Evolutionary conservation across 2,888 invertebrate genomes (phyloP), one percentile per base, ranked within the genome.

Genomic region (Lomographa bimaculata): DNA sequence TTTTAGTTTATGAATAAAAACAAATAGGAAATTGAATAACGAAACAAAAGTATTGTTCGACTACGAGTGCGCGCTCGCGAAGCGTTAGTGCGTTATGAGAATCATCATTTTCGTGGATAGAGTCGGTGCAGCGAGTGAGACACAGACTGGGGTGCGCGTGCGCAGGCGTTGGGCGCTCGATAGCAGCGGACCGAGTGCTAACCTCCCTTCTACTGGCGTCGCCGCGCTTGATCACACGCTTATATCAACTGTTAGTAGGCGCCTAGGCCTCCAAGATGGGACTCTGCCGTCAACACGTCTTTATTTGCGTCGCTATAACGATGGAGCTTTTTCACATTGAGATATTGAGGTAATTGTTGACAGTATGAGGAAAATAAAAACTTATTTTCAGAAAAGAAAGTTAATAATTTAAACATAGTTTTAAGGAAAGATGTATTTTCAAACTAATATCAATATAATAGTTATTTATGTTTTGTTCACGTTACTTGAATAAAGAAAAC

Each of bases 131-230:
- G 52, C 56, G 57, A 35, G 52, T 61, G 62, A 67, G 25, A 61
- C 65, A 49, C 49, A 44, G 60, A 65, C 49, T 54, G 65, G 46
- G 60, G 34, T 65, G 71, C 76, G 76, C 79, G 64, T 67, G 74
- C 76, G 74, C 77, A 63, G 64, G 71, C 76, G 73, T 72, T 65
- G 68, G 65, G 58, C 2, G 4, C 3, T 14, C 3, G 14, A 60
- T 54, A 60, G 56, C 67, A 60, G 70, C 72, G 70, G 60, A 66
- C 65, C 65, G 73, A 76, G 67, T 73, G 75, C 74, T 61, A 68
- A 69, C 75, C 74, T 71, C 67, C 72, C 68, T 71, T 66, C 69
- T 73, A 86, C 83, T 82, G 78, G 74, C 11, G 24, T 69, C 57
- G 71, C 68, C 77, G 79, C 76, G 77, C 75, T 76, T 69, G n/a